Evolutionary conservation across 2,113 vertebrate species (phyloP), one percentile per base, ranked within the genome.

Genomic region (Poeciliopsis retropinna): DNA sequence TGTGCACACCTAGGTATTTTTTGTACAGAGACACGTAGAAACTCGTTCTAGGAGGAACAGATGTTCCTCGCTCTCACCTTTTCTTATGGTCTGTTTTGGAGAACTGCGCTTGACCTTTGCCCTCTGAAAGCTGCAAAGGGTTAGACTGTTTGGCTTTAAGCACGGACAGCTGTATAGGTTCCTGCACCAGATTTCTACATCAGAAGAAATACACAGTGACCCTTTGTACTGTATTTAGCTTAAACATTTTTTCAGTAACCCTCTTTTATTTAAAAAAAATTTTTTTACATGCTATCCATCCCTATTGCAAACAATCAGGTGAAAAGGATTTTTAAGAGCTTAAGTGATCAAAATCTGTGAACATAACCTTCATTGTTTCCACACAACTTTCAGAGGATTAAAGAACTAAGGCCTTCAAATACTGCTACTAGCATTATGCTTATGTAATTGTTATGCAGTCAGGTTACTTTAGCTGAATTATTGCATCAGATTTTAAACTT

Each of bases 61-160:
- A 67, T 70, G 76, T 47, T 80, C 69, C 72, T 79, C 64, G 61
- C 6, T 65, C 60, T 82, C 66, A 69, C 67, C 73, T 79, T 76
- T 74, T 70, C 61, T 72, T 37, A 34, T 57, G 47, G 73, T 82
- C 67, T 70, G 73, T 73, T 85, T 67, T 61, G 44, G 32, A 47
- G 77, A 44, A 69, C 63, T 68, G 78, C 73, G n/a, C 34, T 78
- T 84, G 72, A 79, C 83, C 64, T 89, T 77, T 87, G 78, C 5
- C 79, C 64, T 76, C 39, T 76, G 47, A 57, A 28, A 0, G 19
- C 67, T 64, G 25, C 47, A 31, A 63, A 63, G 72, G 63, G 70
- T 87, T 78, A 72, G 11, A 17, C 41, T 47, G 60, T 47, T 68
- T 13, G 22, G 29, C 9, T 54, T 51, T 51, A 51, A 51, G 51